Percentiles rank a stretch among this genome's conserved stretches.
Evolutionary conservation across 1,140 invertebrate species (phyloP).

Genomic region (Euwallacea similis): DNA sequence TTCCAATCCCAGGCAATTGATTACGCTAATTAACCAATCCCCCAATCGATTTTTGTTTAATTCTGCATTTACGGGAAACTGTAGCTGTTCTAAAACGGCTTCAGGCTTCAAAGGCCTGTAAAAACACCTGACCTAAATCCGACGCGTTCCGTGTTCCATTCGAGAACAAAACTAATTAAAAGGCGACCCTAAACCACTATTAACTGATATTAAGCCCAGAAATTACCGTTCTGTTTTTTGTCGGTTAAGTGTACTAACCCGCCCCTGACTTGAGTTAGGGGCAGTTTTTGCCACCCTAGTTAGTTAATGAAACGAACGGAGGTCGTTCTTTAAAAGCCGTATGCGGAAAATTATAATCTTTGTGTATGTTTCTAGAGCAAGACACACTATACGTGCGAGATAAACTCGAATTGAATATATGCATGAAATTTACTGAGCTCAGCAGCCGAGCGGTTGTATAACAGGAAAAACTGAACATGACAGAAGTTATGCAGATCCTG

Average conservation of each 20-base stretch:
- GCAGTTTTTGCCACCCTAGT: slow-evolving; percentile 16
- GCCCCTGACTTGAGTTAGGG: slow-evolving; percentile 13
- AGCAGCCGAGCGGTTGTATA: slow-evolving; percentile 11
- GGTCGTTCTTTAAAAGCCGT: too few species aligned
- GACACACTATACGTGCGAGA: neutral
- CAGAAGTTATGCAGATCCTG: slow-evolving; percentile 30
- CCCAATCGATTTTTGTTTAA: too few species aligned
- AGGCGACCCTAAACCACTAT: slow-evolving; percentile 26
- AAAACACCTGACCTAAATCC: slow-evolving; percentile 6
- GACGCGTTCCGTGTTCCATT: slow-evolving; percentile 12
- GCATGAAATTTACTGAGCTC: slow-evolving; percentile 9
- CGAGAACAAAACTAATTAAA: slow-evolving; percentile 27
- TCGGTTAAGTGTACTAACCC: neutral
- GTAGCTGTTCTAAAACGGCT: too few species aligned
- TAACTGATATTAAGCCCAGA: slow-evolving; percentile 25
- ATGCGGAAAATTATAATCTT: too few species aligned
- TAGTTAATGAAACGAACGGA: too few species aligned
- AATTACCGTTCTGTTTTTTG: slow-evolving; percentile 21
- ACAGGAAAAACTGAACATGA: slow-evolving; percentile 28
- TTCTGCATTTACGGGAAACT: too few species aligned
- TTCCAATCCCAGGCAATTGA: too few species aligned
- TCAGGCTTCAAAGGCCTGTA: too few species aligned
- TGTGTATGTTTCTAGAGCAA: too few species aligned
- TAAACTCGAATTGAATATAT: slow-evolving; percentile 13
- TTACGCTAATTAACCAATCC: too few species aligned